Evolutionary conservation across 1,140 invertebrate genomes (phyloP), one percentile per base, ranked within the genome.

Genomic region (Aphis gossypii): DNA sequence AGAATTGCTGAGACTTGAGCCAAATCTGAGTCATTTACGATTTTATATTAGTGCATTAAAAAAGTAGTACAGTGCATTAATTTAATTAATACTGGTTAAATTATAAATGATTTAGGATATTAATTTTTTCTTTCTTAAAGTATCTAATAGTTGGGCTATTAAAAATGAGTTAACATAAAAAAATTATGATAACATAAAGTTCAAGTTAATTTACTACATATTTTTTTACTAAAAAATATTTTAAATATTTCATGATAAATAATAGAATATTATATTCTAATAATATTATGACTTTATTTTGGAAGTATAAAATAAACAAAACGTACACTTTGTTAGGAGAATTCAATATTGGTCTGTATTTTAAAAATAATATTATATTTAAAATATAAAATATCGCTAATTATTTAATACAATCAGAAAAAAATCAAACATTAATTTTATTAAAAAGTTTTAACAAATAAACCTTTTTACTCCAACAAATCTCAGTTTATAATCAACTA

Each of bases 1-100:
- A 89, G 51, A 56, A 89, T 89, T 35, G 23, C 35, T 38, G 48
- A 41, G 51, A 23, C n/a, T 54, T 41, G 51, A 56, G 88, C 88
- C 88, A 89, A 89, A 89, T 56, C 48, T 89, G 88, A 89, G 88
- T 54, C 48, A 89, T 89, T 54, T 89, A 56, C 35, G 44, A 56
- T 56, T 89, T 89, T 56, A 89, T 56, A 89, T 38, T 89, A 38
- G 23, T 56, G 38, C 51, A 38, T 56, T 41, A 56, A 56, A 89
- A 41, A 25, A 56, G n/a, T 54, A 38, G 18, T 89, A 54, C 35
- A 38, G 48, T 56, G 8, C 21, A 89, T 56, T 56, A 38, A 41
- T n/a, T 54, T 41, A 87, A 87, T 87, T 87, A 87, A 87, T 87
- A 87, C 44, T 51, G 7, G 18, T 48, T 20, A 87, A 87, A 87